Base-by-base conservation (phyloP, 2,113 vertebrate genomes). In the Dermatemys mawii region DNA sequence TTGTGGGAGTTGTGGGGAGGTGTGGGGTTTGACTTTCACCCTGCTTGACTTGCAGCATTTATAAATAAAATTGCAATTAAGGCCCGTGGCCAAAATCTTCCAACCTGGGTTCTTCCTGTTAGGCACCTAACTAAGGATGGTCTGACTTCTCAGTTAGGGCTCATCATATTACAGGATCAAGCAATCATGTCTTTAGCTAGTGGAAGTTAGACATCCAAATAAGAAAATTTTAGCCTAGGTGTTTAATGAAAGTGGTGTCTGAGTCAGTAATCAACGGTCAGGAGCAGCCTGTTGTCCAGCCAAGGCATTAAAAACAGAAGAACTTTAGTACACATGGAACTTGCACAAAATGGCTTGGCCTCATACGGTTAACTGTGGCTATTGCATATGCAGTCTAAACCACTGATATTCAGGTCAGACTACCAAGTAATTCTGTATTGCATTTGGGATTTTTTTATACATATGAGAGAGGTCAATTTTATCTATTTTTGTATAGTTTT, bases 401-500 rank as follows among this genome's bases (percentile, higher is more conserved):
- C 88, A 1, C 85, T 79, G 89, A 5, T 5, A 0, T 78, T 78
- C 29, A 78, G 96, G 92, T 95, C 96, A 92, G 95, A 41, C 93
- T 96, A 84, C 91, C 97, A 83, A 83, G 97, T 84, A 79, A 51
- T 84, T 89, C 95, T 95, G 94, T 90, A 83, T 97, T 97, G 84
- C 95, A 19, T 96, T 88, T 57, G 54, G 93, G 95, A 78, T 97
- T 97, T 97, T 97, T 97, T 95, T 96, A 97, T 97, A 79, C 96
- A 63, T 94, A 88, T 96, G 85, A 93, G 94, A 97, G 93, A 1
- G 83, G 81, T 96, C 81, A 38, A 51, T 97, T 95, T 95, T 97
- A 90, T 98, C 97, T 98, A 98, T 98, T 98, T 98, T 98, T 98
- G 87, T 98, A 98, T 98, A 89, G 84, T 91, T 97, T 98, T 92